These are phyloP conservation scores for Menidia menidia DNA, from an alignment of 2,797 vertebrate species.

Conservation along the genomic window DNA sequence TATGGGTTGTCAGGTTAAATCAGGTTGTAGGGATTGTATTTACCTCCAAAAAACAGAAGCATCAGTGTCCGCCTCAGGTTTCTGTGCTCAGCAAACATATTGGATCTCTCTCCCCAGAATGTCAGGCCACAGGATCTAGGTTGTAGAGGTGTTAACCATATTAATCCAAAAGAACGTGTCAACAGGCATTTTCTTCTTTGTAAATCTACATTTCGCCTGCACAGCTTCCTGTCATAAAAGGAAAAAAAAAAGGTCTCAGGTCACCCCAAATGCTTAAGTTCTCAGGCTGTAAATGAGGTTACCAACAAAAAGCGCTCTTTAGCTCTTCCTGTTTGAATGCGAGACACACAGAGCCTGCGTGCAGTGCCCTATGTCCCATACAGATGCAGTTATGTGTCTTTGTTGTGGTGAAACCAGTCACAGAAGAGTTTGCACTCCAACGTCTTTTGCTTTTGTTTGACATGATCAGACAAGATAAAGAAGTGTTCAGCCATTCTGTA, in stretches of 20 bases:
- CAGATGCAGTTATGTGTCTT: background rate
- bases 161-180: too few relatives aligned
- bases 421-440: background rate
- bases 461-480: background rate
- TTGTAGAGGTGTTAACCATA: too few relatives aligned
- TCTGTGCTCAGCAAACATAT: slow-evolving; percentile 4
- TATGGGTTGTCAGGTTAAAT: too few relatives aligned
- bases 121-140: too few relatives aligned
- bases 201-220: too few relatives aligned
- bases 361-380: background rate
- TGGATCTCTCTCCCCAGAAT: background rate
- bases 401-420: slow-evolving; percentile 34
- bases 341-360: background rate
- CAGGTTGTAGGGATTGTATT: background rate
- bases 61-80: background rate
- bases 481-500: background rate
- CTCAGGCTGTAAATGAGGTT: slow-evolving; percentile 32
- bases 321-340: background rate
- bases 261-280: background rate
- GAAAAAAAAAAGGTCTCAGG: background rate
- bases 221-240: slow-evolving; percentile 21
- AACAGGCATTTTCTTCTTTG: background rate
- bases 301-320: background rate
- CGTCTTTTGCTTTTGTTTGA: background rate
- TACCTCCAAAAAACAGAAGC: slow-evolving; percentile 34